A percentile compares a stretch with the other conserved stretches of the same genome.
phyloP scores from a whole-genome alignment of 1,140 invertebrate species.

The Magallana ariakensis region DNA sequence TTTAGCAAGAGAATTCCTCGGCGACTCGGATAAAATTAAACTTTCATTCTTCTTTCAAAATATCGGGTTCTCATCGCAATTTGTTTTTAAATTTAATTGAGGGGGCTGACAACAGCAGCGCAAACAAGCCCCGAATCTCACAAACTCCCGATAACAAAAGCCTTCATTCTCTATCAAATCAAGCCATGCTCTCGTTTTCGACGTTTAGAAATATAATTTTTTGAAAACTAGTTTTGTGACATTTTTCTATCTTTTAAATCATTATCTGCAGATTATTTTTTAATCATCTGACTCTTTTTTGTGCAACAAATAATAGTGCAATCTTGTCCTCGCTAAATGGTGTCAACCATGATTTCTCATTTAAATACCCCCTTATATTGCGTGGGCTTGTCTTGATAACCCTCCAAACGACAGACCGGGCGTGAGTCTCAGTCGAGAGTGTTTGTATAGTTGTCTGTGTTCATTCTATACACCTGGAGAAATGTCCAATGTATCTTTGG shows the following conservation, averaged over 20 bases:
- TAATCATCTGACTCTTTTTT: not conserved
- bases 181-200: not conserved
- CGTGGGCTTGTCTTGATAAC: not conserved
- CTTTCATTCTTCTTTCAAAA: not conserved
- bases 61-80: not conserved
- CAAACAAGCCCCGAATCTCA: not conserved
- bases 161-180: not conserved
- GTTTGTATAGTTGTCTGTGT: not conserved
- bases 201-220: not conserved
- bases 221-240: conserved; percentile 7
- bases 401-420: not conserved
- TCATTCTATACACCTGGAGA: not conserved
- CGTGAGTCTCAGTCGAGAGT: not conserved
- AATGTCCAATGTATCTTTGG: not conserved
- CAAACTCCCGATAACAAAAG: conserved; percentile 9
- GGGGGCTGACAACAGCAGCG: not conserved
- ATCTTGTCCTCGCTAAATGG: not conserved
- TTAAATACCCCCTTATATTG: not conserved
- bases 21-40: not conserved
- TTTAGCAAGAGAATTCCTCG: not conserved
- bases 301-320: not conserved
- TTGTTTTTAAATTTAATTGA: conserved; percentile 33
- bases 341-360: not conserved
- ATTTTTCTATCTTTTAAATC: too few species aligned
- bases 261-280: too few species aligned